Conservation (phyloP, 2,888 invertebrate species). For the Plagiodera versicolora region DNA sequence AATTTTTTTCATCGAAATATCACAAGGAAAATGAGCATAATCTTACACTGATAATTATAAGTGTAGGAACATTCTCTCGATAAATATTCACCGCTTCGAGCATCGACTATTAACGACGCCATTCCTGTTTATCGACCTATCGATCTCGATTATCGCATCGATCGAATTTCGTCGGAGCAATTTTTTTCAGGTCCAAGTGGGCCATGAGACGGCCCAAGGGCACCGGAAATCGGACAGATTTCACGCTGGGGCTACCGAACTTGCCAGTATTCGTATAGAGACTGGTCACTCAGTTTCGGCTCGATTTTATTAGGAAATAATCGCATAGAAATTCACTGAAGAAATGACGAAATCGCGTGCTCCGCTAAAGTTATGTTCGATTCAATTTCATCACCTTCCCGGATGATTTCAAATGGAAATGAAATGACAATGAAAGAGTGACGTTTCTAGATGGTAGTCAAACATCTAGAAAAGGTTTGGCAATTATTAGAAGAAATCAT, state of each 20-base stretch:
- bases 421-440: neutral
- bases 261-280: slow-evolving; percentile 8
- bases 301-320: too few relatives aligned
- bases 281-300: too few relatives aligned
- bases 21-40: too few relatives aligned
- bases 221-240: slow-evolving; percentile 27
- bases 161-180: slow-evolving; percentile 23
- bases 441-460: neutral
- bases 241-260: slow-evolving; percentile 28
- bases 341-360: too few relatives aligned
- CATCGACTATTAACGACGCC: neutral
- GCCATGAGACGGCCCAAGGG: slow-evolving; percentile 17
- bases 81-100: neutral
- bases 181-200: slow-evolving; percentile 17
- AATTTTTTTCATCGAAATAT: too few relatives aligned
- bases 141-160: slow-evolving; percentile 3
- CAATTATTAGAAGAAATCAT: slow-evolving; percentile 19
- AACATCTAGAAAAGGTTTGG: slow-evolving; percentile 6
- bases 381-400: neutral
- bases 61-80: neutral
- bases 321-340: too few relatives aligned
- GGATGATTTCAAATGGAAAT: neutral
- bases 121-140: neutral
- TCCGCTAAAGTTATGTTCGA: neutral
- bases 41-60: too few relatives aligned